Percentiles rank a stretch among this genome's conserved stretches.
These are phyloP conservation scores for Chaenogobius annularis DNA, from an alignment of 2,113 vertebrate genomes.

Conservation along the genomic window DNA sequence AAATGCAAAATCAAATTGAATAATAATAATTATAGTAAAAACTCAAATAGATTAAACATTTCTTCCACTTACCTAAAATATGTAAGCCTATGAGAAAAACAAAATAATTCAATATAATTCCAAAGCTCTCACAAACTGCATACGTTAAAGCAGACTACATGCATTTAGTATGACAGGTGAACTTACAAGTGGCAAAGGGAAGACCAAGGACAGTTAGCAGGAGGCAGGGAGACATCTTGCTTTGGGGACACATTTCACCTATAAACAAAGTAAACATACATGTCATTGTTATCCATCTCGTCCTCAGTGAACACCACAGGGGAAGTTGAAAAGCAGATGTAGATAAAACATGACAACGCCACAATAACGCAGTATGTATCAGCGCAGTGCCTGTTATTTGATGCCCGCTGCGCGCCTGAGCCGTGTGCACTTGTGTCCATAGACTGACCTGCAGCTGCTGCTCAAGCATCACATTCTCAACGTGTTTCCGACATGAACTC, in stretches of 20 bases:
- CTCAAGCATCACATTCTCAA: not conserved
- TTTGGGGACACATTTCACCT: constrained; percentile 19
- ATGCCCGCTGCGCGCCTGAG: constrained; percentile 9
- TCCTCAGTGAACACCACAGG: constrained; percentile 13
- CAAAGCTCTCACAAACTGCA: too few relatives aligned
- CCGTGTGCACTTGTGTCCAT: constrained; percentile 24
- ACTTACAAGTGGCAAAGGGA: constrained; percentile 50
- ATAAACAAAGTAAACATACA: constrained; percentile 9
- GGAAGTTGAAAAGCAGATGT: not conserved
- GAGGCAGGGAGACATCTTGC: constrained; percentile 56
- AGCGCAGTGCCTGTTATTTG: not conserved
- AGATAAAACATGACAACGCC: not conserved
- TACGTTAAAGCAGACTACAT: too few relatives aligned
- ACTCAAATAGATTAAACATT: not conserved
- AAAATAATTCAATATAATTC: not conserved
- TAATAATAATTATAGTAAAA: not conserved
- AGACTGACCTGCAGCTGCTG: not conserved
- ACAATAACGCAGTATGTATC: not conserved
- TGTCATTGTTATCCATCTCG: constrained; percentile 25
- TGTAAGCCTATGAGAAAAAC: constrained; percentile 37
- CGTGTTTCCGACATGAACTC: constrained; percentile 15
- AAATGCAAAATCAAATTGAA: constrained; percentile 1
- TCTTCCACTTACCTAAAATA: constrained; percentile 45
- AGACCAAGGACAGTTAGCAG: constrained; percentile 39
- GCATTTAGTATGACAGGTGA: not conserved